phyloP scores from a whole-genome alignment of 2,888 invertebrate species.

The Tetragonula carbonaria region DNA sequence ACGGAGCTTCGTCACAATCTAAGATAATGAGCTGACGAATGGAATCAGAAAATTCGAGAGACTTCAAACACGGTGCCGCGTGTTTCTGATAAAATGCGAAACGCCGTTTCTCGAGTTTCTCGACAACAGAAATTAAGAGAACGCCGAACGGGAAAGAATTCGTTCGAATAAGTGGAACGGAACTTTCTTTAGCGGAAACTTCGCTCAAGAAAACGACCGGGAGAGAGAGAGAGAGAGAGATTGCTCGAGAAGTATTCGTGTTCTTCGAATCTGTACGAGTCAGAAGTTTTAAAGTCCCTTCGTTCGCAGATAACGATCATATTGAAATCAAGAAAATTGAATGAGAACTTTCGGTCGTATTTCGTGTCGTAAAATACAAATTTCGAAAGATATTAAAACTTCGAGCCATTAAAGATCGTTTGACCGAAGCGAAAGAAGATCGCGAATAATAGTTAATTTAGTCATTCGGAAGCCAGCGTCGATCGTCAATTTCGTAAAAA shows the following conservation, averaged over 20 bases:
- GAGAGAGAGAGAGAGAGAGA: not conserved
- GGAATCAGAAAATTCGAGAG: too few species aligned
- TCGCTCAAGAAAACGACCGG: conserved; percentile 23
- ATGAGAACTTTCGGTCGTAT: not conserved
- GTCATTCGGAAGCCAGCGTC: too few species aligned
- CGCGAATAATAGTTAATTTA: not conserved
- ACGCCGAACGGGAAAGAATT: not conserved
- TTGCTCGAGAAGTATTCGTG: conserved; percentile 8
- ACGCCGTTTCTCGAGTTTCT: not conserved
- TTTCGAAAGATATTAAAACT: not conserved
- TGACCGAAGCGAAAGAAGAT: not conserved
- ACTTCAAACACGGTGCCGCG: not conserved
- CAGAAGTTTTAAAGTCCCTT: not conserved
- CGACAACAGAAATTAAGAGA: not conserved
- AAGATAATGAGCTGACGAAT: not conserved
- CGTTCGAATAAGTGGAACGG: not conserved
- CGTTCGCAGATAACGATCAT: not conserved
- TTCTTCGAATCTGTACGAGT: not conserved
- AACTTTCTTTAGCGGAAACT: conserved; percentile 17
- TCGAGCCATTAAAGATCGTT: not conserved
- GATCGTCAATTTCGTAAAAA: too few species aligned
- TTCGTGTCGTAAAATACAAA: not conserved
- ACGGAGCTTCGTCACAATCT: not conserved
- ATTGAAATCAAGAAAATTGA: not conserved
- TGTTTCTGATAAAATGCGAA: not conserved